Evolutionary conservation across 2,113 vertebrate species (phyloP).

Genomic region (Dryoscopus gambensis): DNA sequence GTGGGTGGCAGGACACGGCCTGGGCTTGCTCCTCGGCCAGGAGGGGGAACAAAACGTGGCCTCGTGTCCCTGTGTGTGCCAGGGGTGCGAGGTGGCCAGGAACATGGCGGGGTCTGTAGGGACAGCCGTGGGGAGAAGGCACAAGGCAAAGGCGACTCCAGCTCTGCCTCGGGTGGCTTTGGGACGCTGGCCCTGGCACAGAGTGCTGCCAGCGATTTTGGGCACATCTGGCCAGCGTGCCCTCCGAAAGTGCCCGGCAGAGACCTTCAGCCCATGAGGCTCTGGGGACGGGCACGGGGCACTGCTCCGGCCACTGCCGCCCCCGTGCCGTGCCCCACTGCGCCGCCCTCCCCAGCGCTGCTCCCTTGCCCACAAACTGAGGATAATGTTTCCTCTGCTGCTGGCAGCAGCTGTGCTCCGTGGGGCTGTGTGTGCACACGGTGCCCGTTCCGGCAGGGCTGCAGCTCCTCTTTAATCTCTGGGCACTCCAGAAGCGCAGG

Average conservation of each 20-base stretch:
- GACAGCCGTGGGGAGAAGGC: neutral
- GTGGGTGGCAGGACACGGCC: neutral
- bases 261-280: rapidly evolving
- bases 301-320: neutral
- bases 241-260: rapidly evolving
- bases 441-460: neutral
- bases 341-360: rapidly evolving
- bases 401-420: neutral
- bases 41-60: neutral
- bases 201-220: rapidly evolving
- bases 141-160: neutral
- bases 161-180: neutral
- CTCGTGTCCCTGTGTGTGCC: neutral
- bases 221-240: neutral
- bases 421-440: neutral
- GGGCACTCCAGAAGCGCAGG: rapidly evolving
- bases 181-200: rapidly evolving
- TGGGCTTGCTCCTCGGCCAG: neutral
- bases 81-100: neutral
- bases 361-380: rapidly evolving
- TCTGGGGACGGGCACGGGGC: rapidly evolving
- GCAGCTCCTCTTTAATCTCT: neutral
- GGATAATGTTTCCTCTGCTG: neutral
- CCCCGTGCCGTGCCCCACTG: neutral
- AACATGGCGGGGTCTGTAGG: neutral